These are phyloP conservation scores for Sorex maritimensis DNA, from an alignment of 2,797 vertebrate genomes.

Conservation along the genomic window DNA sequence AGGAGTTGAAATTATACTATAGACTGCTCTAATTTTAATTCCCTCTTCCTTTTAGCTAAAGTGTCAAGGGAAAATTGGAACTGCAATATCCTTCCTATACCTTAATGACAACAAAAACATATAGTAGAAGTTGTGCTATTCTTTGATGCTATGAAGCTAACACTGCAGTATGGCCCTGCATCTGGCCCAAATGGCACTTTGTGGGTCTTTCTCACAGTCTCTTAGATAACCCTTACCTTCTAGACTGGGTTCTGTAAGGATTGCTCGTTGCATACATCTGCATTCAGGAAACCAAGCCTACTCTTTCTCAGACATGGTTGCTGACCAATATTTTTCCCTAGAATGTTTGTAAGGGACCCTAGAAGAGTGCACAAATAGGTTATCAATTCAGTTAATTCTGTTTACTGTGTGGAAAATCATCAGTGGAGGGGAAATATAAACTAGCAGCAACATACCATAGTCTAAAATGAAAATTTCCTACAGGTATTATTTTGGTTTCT, in stretches of 20 bases:
- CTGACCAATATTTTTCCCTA: background rate
- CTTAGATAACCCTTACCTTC: background rate
- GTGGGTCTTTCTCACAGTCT: background rate
- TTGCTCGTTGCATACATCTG: background rate
- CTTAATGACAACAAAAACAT: background rate
- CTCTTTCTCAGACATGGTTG: background rate
- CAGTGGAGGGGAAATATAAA: background rate
- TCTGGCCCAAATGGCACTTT: background rate
- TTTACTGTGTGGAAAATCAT: slow-evolving; percentile 25
- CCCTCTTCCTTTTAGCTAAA: background rate
- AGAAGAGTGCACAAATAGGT: background rate
- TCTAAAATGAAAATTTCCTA: background rate
- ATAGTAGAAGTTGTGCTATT: background rate
- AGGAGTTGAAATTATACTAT: too few species aligned
- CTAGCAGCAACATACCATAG: background rate
- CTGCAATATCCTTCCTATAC: background rate
- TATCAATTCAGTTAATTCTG: background rate
- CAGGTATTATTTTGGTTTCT: slow-evolving; percentile 60
- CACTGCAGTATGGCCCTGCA: background rate
- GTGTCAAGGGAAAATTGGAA: background rate
- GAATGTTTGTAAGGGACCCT: slow-evolving; percentile 3
- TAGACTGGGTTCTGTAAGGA: background rate
- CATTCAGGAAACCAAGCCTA: background rate
- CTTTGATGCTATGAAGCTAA: background rate
- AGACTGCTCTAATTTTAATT: background rate